Percentiles rank a stretch among this genome's conserved stretches.
Conservation (phyloP, 2,113 vertebrate species). For the Pandion haliaetus region DNA sequence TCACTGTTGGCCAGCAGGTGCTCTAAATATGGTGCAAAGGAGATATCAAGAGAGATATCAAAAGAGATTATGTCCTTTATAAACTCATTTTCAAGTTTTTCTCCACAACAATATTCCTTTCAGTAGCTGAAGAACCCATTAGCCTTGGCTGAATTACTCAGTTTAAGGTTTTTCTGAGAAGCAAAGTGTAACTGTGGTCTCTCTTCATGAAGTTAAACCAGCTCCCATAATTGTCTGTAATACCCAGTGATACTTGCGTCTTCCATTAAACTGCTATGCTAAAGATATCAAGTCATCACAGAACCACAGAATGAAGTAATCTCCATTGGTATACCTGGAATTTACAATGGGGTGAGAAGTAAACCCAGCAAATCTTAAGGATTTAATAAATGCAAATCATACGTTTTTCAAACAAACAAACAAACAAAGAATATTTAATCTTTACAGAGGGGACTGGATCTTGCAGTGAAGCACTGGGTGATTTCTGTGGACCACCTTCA, state of each 20-base stretch:
- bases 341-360: not conserved
- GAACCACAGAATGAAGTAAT: not conserved
- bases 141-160: not conserved
- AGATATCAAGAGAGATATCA: not conserved
- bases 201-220: not conserved
- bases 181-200: not conserved
- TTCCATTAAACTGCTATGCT: not conserved
- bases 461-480: not conserved
- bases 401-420: not conserved
- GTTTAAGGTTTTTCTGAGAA: not conserved
- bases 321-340: not conserved
- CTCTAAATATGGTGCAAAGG: not conserved
- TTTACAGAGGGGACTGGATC: not conserved
- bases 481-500: not conserved
- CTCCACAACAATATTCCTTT: not conserved
- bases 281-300: not conserved
- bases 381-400: not conserved
- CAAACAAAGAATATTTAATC: not conserved
- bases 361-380: not conserved
- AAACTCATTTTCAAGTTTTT: not conserved
- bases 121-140: not conserved
- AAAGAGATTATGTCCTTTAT: not conserved
- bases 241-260: not conserved
- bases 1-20: not conserved
- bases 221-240: not conserved